Base-by-base conservation (phyloP, 2,113 vertebrate genomes). In the Chaetura pelagica region DNA sequence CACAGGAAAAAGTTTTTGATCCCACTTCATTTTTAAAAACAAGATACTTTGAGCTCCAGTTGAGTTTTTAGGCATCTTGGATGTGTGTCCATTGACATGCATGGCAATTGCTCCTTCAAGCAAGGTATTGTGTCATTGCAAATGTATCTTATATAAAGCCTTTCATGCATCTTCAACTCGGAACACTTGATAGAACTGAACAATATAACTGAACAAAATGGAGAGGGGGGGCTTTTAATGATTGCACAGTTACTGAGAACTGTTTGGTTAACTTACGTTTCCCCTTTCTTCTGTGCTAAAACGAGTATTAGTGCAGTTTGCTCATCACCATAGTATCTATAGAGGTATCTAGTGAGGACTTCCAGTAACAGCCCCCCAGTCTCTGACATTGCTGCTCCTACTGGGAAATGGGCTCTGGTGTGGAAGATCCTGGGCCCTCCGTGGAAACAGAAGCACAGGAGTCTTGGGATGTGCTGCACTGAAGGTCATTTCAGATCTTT, bases 41-140 rank as follows among this genome's bases (percentile, higher is more conserved):
- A 21, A 67, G 68, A 13, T 8, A 1, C 1, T 6, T 12, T 40
- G 29, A 15, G 14, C 4, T 59, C 3, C 10, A 4, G 3, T 0
- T 9, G 19, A 78, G 27, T 66, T 78, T 66, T 44, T 38, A 32
- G 48, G 20, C 34, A 27, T 57, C 46, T 52, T 49, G 80, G 29
- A 4, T 61, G 6, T 7, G 19, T 61, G 22, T 48, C 26, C 19
- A 12, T 8, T 51, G 93, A 57, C 61, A 9, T 30, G 46, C 16
- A 8, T 15, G 63, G 7, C 34, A 35, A 27, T 42, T 77, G 17
- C n/a, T 62, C 57, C 59, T 82, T 7, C 51, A 64, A 66, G 57
- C n/a, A 64, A 23, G 26, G 22, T 15, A 38, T 55, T 35, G 15
- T 55, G 24, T 30, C 75, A 7, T 57, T 21, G 35, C 11, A 67